A percentile compares a stretch with the other conserved stretches of the same genome.
Evolutionary conservation across 2,888 invertebrate genomes (phyloP).

Genomic region (Bugulina stolonifera): DNA sequence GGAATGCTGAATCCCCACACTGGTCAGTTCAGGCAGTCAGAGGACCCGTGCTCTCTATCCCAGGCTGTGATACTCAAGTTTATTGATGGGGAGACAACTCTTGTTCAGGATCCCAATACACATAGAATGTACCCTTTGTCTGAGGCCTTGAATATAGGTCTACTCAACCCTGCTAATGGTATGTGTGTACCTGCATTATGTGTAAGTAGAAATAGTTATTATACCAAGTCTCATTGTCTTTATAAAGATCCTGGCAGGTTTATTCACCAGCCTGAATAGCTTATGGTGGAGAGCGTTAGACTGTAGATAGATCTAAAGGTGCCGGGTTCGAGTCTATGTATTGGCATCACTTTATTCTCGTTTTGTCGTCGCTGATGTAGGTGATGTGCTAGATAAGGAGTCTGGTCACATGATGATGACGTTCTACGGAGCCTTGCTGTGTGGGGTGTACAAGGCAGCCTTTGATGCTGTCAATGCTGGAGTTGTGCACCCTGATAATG

Average conservation of each 20-base stretch:
- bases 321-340: too few species aligned
- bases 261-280: too few species aligned
- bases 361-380: too few species aligned
- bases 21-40: not conserved
- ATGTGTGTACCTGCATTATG: too few species aligned
- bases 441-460: slow-evolving; percentile 85
- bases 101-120: slow-evolving; percentile 10
- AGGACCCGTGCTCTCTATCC: not conserved
- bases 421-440: slow-evolving; percentile 61
- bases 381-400: slow-evolving; percentile 1
- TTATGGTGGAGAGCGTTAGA: too few species aligned
- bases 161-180: not conserved
- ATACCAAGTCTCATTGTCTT: too few species aligned
- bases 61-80: not conserved
- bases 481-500: slow-evolving; percentile 70
- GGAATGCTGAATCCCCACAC: slow-evolving; percentile 15
- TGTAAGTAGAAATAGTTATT: too few species aligned
- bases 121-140: not conserved
- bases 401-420: slow-evolving; percentile 8
- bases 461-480: slow-evolving; percentile 77
- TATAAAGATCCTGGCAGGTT: too few species aligned
- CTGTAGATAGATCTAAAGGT: too few species aligned
- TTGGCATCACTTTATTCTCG: too few species aligned
- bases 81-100: not conserved
- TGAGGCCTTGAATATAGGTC: slow-evolving; percentile 1